phyloP scores from a whole-genome alignment of 2,888 invertebrate genomes.

The Geotrupes spiniger region DNA sequence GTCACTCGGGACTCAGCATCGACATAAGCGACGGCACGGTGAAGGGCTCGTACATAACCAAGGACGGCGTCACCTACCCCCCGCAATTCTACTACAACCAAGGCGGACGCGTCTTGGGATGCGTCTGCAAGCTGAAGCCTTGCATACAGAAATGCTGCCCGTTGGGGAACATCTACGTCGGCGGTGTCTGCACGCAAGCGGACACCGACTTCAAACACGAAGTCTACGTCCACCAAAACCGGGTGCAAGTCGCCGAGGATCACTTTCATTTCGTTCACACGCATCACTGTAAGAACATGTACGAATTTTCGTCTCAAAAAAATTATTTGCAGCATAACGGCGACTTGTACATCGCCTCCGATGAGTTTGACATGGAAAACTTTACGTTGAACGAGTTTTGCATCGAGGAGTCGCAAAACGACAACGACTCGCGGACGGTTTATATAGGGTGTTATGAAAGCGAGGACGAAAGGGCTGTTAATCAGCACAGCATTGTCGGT shows the following conservation, averaged over 20 bases:
- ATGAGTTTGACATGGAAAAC: too few species aligned
- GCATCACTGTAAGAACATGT: too few species aligned
- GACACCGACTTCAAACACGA: constrained; percentile 1
- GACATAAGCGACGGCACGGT: constrained; percentile 1
- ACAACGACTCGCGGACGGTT: too few species aligned
- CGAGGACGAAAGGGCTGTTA: too few species aligned
- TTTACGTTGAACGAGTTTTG: too few species aligned
- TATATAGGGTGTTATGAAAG: too few species aligned
- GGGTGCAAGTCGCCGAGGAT: background rate
- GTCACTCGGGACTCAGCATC: background rate
- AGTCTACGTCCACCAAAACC: background rate
- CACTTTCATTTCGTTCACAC: constrained; percentile 2
- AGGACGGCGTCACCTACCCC: constrained; percentile 22
- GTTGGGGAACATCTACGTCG: constrained; percentile 11
- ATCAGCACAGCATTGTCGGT: too few species aligned
- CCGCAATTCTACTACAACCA: constrained; percentile 20
- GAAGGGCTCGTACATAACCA: constrained; percentile 3
- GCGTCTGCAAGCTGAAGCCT: constrained; percentile 25
- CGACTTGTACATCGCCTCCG: too few species aligned
- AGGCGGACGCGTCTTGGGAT: constrained; percentile 21
- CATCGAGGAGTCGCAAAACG: too few species aligned
- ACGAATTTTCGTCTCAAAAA: too few species aligned
- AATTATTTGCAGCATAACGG: too few species aligned
- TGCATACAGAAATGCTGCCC: constrained; percentile 27
- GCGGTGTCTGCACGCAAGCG: constrained; percentile 7